Conservation (phyloP, 2,888 invertebrate genomes). For the Dynastes grantii region DNA sequence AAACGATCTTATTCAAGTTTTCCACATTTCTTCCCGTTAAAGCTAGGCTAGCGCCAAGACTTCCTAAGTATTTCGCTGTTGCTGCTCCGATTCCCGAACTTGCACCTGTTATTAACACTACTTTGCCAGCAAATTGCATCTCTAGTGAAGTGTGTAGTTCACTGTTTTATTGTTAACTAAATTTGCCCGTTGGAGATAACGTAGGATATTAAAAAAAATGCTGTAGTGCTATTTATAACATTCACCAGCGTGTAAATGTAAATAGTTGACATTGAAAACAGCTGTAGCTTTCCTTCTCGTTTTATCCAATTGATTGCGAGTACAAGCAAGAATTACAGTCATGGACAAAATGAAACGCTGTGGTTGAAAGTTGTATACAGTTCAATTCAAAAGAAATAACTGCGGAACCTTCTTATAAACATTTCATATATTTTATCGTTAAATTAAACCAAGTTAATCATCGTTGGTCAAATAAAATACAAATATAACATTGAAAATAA, state of each 20-base stretch:
- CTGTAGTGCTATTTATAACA: constrained; percentile 40
- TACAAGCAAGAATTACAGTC: neutral
- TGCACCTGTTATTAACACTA: constrained; percentile 84
- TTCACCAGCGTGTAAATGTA: constrained; percentile 15
- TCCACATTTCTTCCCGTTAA: constrained; percentile 81
- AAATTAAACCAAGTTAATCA: no score
- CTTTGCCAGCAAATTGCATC: constrained; percentile 79
- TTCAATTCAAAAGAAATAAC: no score
- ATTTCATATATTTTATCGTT: no score
- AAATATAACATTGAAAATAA: no score
- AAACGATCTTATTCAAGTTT: constrained; percentile 78
- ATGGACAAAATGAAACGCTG: no score
- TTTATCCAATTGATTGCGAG: neutral
- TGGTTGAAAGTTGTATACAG: no score
- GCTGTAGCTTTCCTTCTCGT: constrained; percentile 3
- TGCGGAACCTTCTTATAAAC: no score
- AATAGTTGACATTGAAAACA: constrained; percentile 46
- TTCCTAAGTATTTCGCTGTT: constrained; percentile 84
- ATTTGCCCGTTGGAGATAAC: constrained; percentile 18
- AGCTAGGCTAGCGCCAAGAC: constrained; percentile 83
- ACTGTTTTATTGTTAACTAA: constrained; percentile 17
- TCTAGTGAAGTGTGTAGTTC: neutral
- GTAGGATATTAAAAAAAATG: constrained; percentile 14
- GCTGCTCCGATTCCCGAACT: constrained; percentile 91
- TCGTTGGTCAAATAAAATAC: no score